These are phyloP conservation scores for Temnothorax ravouxi DNA, from an alignment of 2,888 invertebrate species.

Conservation along the genomic window DNA sequence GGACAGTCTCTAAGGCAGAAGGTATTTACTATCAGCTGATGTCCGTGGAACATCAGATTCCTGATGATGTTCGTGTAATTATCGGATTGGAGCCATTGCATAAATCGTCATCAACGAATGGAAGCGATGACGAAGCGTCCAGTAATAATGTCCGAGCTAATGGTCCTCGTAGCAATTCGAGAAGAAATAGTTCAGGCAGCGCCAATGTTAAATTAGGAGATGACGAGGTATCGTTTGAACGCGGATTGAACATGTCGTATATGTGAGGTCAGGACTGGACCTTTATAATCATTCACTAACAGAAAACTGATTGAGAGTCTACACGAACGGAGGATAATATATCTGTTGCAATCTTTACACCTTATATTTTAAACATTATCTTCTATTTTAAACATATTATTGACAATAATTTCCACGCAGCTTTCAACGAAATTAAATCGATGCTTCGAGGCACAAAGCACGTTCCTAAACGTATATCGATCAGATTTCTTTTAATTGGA, in stretches of 20 bases:
- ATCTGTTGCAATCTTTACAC: neutral
- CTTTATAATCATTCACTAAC: slow-evolving; percentile 67
- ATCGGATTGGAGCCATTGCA: slow-evolving; percentile 89
- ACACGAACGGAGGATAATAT: slow-evolving; percentile 28
- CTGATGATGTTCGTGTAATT: slow-evolving; percentile 91
- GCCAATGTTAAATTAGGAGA: slow-evolving; percentile 81
- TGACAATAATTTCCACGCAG: slow-evolving; percentile 38
- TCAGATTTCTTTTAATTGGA: slow-evolving; percentile 26
- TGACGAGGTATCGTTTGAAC: slow-evolving; percentile 84
- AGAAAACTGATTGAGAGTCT: slow-evolving; percentile 51
- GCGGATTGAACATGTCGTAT: slow-evolving; percentile 83
- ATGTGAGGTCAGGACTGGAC: slow-evolving; percentile 79
- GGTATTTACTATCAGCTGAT: slow-evolving; percentile 96
- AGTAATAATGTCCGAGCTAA: slow-evolving; percentile 81
- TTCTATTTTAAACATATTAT: slow-evolving; percentile 25
- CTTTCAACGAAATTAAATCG: slow-evolving; percentile 48
- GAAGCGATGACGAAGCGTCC: slow-evolving; percentile 68
- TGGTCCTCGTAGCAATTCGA: slow-evolving; percentile 84
- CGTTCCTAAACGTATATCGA: slow-evolving; percentile 11
- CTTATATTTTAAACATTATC: neutral
- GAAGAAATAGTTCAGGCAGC: slow-evolving; percentile 83
- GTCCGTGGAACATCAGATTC: slow-evolving; percentile 89
- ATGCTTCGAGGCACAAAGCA: neutral
- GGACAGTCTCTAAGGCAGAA: slow-evolving; percentile 95
- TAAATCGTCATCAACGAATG: slow-evolving; percentile 69